These are phyloP conservation scores for Notoglanidium macrostoma DNA, from an alignment of 2,797 vertebrate species.

Conservation along the genomic window DNA sequence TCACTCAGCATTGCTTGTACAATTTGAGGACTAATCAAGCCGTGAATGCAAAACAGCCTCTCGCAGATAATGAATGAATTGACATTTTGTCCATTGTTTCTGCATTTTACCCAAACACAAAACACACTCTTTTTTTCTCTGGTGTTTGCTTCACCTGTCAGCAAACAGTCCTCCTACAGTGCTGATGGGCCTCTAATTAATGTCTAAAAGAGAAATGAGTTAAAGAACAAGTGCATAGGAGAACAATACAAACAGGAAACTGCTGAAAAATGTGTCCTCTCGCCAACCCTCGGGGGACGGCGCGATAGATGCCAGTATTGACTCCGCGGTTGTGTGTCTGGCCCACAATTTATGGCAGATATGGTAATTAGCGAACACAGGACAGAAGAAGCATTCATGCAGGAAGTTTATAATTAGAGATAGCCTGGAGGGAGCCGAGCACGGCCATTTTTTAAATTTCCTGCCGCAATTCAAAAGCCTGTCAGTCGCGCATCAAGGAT, in stretches of 20 bases:
- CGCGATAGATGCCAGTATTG: constrained; percentile 43
- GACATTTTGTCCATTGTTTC: constrained; percentile 43
- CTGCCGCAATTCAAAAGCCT: constrained; percentile 77
- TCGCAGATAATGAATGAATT: constrained; percentile 28
- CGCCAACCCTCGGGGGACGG: constrained; percentile 18
- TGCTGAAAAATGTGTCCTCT: constrained; percentile 39
- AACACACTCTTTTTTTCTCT: not conserved
- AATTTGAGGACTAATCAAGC: constrained; percentile 36
- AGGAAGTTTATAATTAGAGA: constrained; percentile 83
- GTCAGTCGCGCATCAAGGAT: constrained; percentile 76
- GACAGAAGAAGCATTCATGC: constrained; percentile 81
- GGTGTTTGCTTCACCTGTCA: constrained; percentile 23
- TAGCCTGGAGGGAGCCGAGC: constrained; percentile 73
- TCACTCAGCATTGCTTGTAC: constrained; percentile 34
- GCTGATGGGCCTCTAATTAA: constrained; percentile 47
- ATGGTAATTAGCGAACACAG: constrained; percentile 82
- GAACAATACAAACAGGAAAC: constrained; percentile 47
- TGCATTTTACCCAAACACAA: constrained; percentile 15
- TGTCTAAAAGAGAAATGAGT: constrained; percentile 37
- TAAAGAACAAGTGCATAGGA: constrained; percentile 33
- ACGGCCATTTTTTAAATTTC: constrained; percentile 63
- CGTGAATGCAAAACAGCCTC: constrained; percentile 19
- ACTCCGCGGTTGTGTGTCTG: constrained; percentile 34
- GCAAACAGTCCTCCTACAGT: constrained; percentile 37
- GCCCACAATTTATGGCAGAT: constrained; percentile 80